Evolutionary conservation across 2,113 vertebrate genomes (phyloP).

Genomic region (Synodontis membranacea): DNA sequence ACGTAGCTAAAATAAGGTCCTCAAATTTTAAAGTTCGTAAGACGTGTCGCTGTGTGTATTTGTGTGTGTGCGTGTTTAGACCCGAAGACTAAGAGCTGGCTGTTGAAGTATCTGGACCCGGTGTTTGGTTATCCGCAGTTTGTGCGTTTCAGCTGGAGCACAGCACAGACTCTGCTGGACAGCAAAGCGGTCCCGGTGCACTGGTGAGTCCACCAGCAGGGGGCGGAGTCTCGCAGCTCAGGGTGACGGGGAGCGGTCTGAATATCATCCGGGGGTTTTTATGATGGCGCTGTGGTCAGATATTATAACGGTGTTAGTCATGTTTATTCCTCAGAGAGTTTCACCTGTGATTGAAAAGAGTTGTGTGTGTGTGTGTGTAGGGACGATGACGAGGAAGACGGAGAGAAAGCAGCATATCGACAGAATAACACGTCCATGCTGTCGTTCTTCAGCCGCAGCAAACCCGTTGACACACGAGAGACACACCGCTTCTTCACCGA

Average conservation of each 20-base stretch:
- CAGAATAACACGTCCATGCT: slow-evolving; percentile 73
- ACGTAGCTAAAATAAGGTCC: background rate
- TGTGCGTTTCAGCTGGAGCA: slow-evolving; percentile 91
- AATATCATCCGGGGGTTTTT: background rate
- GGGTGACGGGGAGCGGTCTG: background rate
- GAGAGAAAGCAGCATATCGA: slow-evolving; percentile 68
- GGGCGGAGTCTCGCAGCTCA: slow-evolving; percentile 22
- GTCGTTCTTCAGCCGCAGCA: slow-evolving; percentile 70
- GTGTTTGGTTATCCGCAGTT: slow-evolving; percentile 90
- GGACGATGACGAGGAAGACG: slow-evolving; percentile 76
- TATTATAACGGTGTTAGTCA: background rate
- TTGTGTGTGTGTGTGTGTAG: slow-evolving; percentile 60
- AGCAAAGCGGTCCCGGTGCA: slow-evolving; percentile 74
- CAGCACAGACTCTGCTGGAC: slow-evolving; percentile 82
- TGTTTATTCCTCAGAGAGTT: background rate
- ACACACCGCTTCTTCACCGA: slow-evolving; percentile 84
- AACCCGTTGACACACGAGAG: slow-evolving; percentile 52
- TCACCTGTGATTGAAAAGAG: background rate
- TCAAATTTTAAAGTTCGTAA: background rate
- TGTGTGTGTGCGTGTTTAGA: slow-evolving; percentile 67
- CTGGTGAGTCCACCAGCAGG: slow-evolving; percentile 68
- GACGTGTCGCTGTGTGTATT: background rate
- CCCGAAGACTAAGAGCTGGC: slow-evolving; percentile 89
- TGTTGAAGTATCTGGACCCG: slow-evolving; percentile 79
- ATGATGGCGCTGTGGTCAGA: background rate